These are phyloP conservation scores for Brenthis ino DNA, from an alignment of 2,888 invertebrate genomes.

Conservation along the genomic window DNA sequence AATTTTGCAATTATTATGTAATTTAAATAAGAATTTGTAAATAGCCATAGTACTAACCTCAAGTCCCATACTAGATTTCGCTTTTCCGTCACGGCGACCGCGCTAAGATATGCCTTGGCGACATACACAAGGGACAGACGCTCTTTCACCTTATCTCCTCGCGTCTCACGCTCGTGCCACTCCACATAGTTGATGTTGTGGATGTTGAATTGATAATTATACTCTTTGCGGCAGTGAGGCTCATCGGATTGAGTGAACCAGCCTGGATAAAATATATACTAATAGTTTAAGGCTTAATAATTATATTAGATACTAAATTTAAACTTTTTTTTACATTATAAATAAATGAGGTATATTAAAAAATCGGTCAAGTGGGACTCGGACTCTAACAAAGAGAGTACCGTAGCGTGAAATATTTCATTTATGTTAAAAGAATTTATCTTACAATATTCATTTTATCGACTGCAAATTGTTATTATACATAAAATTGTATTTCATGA, in stretches of 20 bases:
- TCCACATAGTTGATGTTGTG: conserved; percentile 89
- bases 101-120: conserved; percentile 89
- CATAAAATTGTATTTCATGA: too few relatives aligned
- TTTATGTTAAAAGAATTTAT: too few relatives aligned
- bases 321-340: too few relatives aligned
- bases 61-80: conserved; percentile 93
- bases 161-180: conserved; percentile 92
- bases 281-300: background rate
- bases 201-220: conserved; percentile 89
- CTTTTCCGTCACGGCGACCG: conserved; percentile 93
- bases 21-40: background rate
- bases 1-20: too few relatives aligned
- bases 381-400: too few relatives aligned
- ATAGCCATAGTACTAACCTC: conserved; percentile 56
- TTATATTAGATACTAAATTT: too few relatives aligned
- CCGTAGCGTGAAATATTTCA: too few relatives aligned
- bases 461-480: too few relatives aligned
- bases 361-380: too few relatives aligned
- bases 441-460: too few relatives aligned
- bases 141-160: conserved; percentile 83
- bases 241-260: conserved; percentile 94
- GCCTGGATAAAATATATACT: conserved; percentile 67
- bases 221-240: conserved; percentile 89
- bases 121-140: conserved; percentile 90
- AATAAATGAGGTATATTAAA: too few relatives aligned